phyloP scores from a whole-genome alignment of 2,888 invertebrate genomes.

The Metalampra italica region DNA sequence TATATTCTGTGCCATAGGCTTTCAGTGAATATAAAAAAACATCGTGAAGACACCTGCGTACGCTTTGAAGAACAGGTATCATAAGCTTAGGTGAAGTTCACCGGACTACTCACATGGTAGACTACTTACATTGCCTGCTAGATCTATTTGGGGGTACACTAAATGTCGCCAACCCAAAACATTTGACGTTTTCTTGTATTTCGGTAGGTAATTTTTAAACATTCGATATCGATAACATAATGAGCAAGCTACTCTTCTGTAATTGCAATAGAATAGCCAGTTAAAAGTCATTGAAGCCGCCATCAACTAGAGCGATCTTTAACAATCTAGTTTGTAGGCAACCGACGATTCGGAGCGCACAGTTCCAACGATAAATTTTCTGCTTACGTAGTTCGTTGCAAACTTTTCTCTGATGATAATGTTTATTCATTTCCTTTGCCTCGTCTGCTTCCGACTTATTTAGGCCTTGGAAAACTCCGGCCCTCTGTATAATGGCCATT shows the following conservation, averaged over 20 bases:
- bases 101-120: too few relatives aligned
- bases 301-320: not conserved
- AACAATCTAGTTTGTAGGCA: not conserved
- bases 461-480: conserved; percentile 16
- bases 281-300: not conserved
- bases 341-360: not conserved
- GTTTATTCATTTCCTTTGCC: conserved; percentile 28
- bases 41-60: too few relatives aligned
- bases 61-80: too few relatives aligned
- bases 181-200: too few relatives aligned
- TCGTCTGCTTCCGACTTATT: conserved; percentile 7
- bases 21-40: too few relatives aligned
- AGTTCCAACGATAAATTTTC: conserved; percentile 24
- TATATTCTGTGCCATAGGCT: too few relatives aligned
- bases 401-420: conserved; percentile 29
- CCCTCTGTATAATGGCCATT: conserved; percentile 21
- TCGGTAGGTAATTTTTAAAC: too few relatives aligned
- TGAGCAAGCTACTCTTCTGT: not conserved
- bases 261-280: not conserved
- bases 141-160: too few relatives aligned
- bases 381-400: conserved; percentile 23
- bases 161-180: too few relatives aligned
- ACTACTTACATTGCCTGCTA: too few relatives aligned
- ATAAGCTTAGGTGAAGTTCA: too few relatives aligned
- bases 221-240: too few relatives aligned